Evolutionary conservation across 2,797 vertebrate genomes (phyloP).

Genomic region (Stomatorhinus walkeri): DNA sequence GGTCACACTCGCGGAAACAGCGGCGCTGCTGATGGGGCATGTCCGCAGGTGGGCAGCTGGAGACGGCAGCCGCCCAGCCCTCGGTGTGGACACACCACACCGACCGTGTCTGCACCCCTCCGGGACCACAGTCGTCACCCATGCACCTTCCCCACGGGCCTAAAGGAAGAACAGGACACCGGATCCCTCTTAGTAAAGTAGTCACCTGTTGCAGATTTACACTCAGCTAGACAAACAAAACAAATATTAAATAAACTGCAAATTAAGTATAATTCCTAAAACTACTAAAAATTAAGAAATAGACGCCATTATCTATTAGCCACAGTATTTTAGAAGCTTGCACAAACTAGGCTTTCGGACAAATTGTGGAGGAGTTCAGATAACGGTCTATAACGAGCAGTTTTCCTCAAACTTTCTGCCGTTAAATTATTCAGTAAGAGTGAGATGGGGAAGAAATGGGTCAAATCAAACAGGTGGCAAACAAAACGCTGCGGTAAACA

Average conservation of each 20-base stretch:
- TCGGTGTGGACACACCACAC: conserved; percentile 72
- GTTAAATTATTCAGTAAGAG: not conserved
- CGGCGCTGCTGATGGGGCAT: conserved; percentile 61
- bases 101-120: conserved; percentile 61
- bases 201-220: not conserved
- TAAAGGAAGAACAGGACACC: conserved; percentile 33
- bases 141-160: conserved; percentile 72
- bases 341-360: not conserved
- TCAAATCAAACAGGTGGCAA: not conserved
- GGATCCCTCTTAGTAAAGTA: not conserved
- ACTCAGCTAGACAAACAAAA: not conserved
- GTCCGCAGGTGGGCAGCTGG: conserved; percentile 58
- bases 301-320: not conserved
- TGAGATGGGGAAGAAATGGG: not conserved
- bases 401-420: not conserved
- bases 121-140: conserved; percentile 62
- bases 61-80: conserved; percentile 69
- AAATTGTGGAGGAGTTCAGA: not conserved
- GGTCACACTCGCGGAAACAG: conserved; percentile 73
- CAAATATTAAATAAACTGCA: not conserved
- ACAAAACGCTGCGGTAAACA: not conserved
- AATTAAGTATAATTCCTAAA: not conserved
- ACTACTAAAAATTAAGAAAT: not conserved
- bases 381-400: not conserved
- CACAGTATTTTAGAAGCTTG: not conserved